Evolutionary conservation across 2,888 invertebrate species (phyloP), one percentile per base, ranked within the genome.

Genomic region (Dysmachus trigonus): DNA sequence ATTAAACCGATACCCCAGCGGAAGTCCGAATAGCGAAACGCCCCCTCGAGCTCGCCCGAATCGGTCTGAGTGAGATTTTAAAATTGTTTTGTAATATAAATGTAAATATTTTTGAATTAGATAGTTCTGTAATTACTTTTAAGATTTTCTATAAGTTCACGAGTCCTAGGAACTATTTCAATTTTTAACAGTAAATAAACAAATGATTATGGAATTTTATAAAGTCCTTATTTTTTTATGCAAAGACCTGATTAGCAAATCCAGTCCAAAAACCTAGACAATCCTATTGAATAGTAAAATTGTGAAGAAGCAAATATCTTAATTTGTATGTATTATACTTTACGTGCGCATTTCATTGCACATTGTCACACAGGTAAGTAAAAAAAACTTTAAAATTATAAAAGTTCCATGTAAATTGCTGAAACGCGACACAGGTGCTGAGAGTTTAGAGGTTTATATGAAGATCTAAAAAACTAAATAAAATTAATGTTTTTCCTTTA

Each of bases 1-100:
- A 92, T 96, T 1, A 95, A 95, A 90, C 93, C 93, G 5, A 91
- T 94, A 90, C 93, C 93, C 15, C 71, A 86, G 22, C 41, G 88
- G 27, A 86, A 82, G 47, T 5, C 73, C 73, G 73, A 73, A 33
- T 73, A 73, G 35, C 35, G 1, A 2, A 33, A 33, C 62, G 62
- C 62, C 62, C 3, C 22, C 62, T 62, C 62, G 10, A 62, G 62
- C 27, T 62, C 62, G 6, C 22, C 62, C 6, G 62, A 62, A 62
- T 22, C 62, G 1, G 62, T 22, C 13, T 62, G 62, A 62, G 62
- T 47, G 47, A 47, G 47, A 5, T 41, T 13, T 41, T 41, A n/a
- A 47, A 1, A 15, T 15, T n/a, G 15, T 1, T 76, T 38, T 77
- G 77, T 77, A 77, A 38, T 77, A 77, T 77, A 77, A 18, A 27